These are phyloP conservation scores for Stichodactyla mertensii DNA, from an alignment of 64 coral and sea anemone genomes.

Conservation along the genomic window DNA sequence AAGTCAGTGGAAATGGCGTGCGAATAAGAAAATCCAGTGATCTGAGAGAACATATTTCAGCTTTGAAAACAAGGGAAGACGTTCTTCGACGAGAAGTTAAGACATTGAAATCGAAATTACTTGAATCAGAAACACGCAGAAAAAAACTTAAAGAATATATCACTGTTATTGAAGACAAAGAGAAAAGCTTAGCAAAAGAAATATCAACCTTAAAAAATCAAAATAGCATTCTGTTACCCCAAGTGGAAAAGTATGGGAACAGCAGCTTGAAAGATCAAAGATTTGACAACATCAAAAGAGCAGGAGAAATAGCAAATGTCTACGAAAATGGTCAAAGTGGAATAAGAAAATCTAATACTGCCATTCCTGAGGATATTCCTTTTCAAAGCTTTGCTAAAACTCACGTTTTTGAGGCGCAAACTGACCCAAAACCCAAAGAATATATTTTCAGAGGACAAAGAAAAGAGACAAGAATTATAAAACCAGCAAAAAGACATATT, in stretches of 20 bases:
- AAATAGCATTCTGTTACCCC: neutral
- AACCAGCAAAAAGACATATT: conserved; percentile 50
- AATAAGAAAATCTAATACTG: conserved; percentile 8
- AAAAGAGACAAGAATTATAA: conserved; percentile 34
- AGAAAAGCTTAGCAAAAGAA: conserved; percentile 32
- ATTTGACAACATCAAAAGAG: conserved; percentile 14
- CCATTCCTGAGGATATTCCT: conserved; percentile 51
- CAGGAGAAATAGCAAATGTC: neutral
- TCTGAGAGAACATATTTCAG: neutral
- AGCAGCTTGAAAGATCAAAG: neutral
- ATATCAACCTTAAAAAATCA: conserved; percentile 24
- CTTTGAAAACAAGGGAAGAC: neutral
- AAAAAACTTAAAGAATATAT: conserved; percentile 42
- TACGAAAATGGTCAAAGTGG: neutral
- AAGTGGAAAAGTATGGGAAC: neutral
- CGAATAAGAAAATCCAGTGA: neutral
- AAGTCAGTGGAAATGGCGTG: neutral
- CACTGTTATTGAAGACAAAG: conserved; percentile 29
- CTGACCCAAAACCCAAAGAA: conserved; percentile 48
- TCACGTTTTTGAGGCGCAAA: conserved; percentile 57
- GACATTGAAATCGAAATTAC: conserved; percentile 49
- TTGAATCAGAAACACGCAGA: conserved; percentile 31
- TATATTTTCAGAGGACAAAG: conserved; percentile 64
- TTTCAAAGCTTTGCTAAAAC: conserved; percentile 78
- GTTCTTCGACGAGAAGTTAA: conserved; percentile 40